Evolutionary conservation across 2,888 invertebrate genomes (phyloP).

Genomic region (Rugalucina vietnamica): DNA sequence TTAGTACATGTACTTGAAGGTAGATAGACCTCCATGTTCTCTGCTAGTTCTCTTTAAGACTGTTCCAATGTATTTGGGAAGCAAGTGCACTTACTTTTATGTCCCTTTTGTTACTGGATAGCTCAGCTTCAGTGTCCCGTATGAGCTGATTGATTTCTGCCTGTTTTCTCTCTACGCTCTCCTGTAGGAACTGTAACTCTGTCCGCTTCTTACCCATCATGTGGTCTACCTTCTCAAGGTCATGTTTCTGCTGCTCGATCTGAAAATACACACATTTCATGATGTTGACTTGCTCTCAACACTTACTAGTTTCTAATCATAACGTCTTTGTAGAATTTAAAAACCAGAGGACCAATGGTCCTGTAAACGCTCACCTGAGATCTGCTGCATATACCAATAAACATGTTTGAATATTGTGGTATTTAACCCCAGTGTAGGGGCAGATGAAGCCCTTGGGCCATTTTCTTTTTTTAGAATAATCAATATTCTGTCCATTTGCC

Average conservation of each 20-base stretch:
- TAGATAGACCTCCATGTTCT: too few relatives aligned
- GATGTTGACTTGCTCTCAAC: too few relatives aligned
- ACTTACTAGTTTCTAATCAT: not conserved
- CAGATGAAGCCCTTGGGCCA: too few relatives aligned
- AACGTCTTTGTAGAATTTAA: not conserved
- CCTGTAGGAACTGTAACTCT: conserved; percentile 76
- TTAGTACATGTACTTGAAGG: too few relatives aligned
- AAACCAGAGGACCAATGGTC: not conserved
- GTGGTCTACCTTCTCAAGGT: conserved; percentile 77
- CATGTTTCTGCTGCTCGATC: conserved; percentile 73
- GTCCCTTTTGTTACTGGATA: conserved; percentile 75
- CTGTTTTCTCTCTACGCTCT: conserved; percentile 75
- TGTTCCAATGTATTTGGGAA: too few relatives aligned
- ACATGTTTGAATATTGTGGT: too few relatives aligned
- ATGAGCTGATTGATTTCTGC: conserved; percentile 73
- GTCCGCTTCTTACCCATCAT: conserved; percentile 75
- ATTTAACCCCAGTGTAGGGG: too few relatives aligned
- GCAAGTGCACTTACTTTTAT: conserved; percentile 70
- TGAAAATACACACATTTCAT: conserved; percentile 47
- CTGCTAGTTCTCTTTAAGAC: too few relatives aligned
- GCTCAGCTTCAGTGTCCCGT: conserved; percentile 77
- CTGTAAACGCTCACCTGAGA: too few relatives aligned
- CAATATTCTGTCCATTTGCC: too few relatives aligned
- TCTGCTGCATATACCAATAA: too few relatives aligned
- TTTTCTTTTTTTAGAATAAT: too few relatives aligned